These are phyloP conservation scores for Rhadinocentrus ornatus DNA, from an alignment of 2,797 vertebrate genomes.

Conservation along the genomic window DNA sequence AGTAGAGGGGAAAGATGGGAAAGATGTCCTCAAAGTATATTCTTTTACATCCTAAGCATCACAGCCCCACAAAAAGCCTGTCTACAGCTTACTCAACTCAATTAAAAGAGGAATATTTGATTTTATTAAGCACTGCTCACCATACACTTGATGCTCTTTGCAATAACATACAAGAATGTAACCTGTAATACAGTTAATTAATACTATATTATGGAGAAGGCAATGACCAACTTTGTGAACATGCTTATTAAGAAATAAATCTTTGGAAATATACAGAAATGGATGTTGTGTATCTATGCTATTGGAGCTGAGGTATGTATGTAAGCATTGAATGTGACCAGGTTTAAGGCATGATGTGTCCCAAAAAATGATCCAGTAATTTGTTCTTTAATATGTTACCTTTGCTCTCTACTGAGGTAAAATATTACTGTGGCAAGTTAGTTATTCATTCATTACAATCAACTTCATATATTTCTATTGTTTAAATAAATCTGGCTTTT, in stretches of 20 bases:
- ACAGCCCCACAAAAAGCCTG: neutral
- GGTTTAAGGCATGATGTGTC: slow-evolving; percentile 55
- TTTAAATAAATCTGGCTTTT: neutral
- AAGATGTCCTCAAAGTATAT: slow-evolving; percentile 82
- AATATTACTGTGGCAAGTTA: slow-evolving; percentile 18
- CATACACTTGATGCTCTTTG: slow-evolving; percentile 12
- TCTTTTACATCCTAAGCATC: slow-evolving; percentile 74
- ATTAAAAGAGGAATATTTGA: slow-evolving; percentile 11
- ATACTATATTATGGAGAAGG: slow-evolving; percentile 37
- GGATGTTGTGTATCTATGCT: neutral
- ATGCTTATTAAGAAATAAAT: slow-evolving; percentile 2
- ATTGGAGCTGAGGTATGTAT: slow-evolving; percentile 35
- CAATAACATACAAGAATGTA: slow-evolving; percentile 12
- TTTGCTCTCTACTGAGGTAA: slow-evolving; percentile 10
- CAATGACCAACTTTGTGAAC: slow-evolving; percentile 27
- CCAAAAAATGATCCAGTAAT: slow-evolving; percentile 9
- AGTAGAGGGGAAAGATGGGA: slow-evolving; percentile 75
- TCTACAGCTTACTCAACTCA: slow-evolving; percentile 14
- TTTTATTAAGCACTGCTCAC: slow-evolving; percentile 39
- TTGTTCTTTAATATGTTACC: slow-evolving; percentile 20
- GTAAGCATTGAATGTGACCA: slow-evolving; percentile 23
- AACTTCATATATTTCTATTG: slow-evolving; percentile 20
- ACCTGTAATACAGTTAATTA: slow-evolving; percentile 7
- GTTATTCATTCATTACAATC: neutral
- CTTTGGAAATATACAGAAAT: neutral